These are phyloP conservation scores for Eupithecia subumbrata DNA, from an alignment of 2,888 invertebrate species.

Conservation along the genomic window DNA sequence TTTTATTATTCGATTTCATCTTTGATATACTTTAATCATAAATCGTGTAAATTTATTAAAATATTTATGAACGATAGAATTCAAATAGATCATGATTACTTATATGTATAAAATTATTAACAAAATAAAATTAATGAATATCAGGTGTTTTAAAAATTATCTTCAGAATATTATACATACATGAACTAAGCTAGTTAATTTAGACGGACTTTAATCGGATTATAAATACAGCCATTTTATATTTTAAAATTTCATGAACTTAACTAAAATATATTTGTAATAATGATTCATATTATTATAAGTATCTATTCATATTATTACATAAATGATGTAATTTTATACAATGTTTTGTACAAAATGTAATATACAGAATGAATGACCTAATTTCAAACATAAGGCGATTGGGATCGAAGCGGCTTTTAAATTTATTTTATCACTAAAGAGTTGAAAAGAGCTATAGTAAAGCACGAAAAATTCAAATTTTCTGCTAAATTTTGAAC, in stretches of 20 bases:
- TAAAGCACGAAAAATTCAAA: not conserved
- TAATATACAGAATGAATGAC: not conserved
- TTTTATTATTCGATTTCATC: too few species aligned
- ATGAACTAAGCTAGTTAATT: too few species aligned
- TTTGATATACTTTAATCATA: too few species aligned
- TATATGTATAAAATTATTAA: too few species aligned
- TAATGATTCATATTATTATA: not conserved
- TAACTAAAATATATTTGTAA: not conserved
- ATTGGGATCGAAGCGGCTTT: not conserved
- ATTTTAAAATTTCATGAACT: not conserved
- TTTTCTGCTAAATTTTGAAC: not conserved
- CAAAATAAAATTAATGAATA: not conserved
- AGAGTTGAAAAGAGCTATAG: not conserved
- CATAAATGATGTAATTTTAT: not conserved
- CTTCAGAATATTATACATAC: not conserved
- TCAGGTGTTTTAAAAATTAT: not conserved
- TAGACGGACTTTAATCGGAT: not conserved
- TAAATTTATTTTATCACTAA: not conserved
- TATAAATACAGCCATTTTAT: not conserved
- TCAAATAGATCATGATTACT: not conserved
- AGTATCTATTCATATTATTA: not conserved
- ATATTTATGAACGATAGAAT: too few species aligned
- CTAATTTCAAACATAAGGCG: not conserved
- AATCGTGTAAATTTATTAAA: too few species aligned
- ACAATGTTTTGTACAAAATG: slow-evolving; percentile 1